Base-by-base conservation (phyloP, 2,888 invertebrate genomes). In the Calliphora vomitoria region DNA sequence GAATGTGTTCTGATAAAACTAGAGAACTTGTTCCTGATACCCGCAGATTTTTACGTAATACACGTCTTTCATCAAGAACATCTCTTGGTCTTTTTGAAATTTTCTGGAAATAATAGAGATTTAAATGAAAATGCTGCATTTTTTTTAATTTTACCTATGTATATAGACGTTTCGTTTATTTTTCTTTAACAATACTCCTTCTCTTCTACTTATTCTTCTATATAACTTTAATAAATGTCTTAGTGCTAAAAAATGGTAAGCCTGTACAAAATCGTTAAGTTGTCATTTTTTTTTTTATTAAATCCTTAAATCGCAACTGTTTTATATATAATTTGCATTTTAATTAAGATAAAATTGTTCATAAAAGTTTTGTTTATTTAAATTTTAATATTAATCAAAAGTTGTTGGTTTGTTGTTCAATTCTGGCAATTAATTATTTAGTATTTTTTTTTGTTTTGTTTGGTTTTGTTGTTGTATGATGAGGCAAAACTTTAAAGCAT, bases 401-500 rank as follows among this genome's bases (percentile, higher is more conserved):
- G 69, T 58, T 38, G 11, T 53, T n/a, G 13, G 4, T 8, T 31
- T 69, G 20, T 41, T 0, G 35, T 38, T 64, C 15, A 50, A 8
- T 50, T 62, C 35, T n/a, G 71, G 71, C 64, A 55, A 44, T 82
- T 76, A 79, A 10, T 72, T 69, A 72, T 66, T 81, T 62, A 84
- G 13, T 72, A 81, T 55, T 41, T 81, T 47, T 58, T 60, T 18
- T 58, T 47, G 5, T 60, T 18, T 58, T 47, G 5, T 35, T 71
- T 84, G 41, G n/a, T 55, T 4, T 15, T 15, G 5, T 15, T 50
- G 4, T 47, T 60, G n/a, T 80, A 72, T 55, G 76, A 25, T 66
- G 74, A 83, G 74, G 75, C 82, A 81, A 85, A 88, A 86, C 53
- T 75, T 66, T 50, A 64, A 85, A 86, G 78, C 79, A 83, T 80